Evolutionary conservation across 2,113 vertebrate species (phyloP), one percentile per base, ranked within the genome.

Genomic region (Solea senegalensis): DNA sequence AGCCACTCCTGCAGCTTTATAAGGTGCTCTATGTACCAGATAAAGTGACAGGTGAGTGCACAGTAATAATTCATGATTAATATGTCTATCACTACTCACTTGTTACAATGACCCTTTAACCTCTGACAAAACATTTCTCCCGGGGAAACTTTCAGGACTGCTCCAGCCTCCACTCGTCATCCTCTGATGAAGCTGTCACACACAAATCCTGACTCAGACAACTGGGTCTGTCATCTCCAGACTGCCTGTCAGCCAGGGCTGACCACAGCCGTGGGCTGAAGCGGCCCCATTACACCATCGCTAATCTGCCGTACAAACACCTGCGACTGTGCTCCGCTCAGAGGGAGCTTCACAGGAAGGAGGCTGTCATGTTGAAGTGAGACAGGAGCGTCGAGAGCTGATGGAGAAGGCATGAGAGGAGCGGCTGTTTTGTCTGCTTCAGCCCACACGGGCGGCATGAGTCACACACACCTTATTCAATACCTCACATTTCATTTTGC

Each of bases 161-260:
- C 46, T 3, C 4, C 27, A 15, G 46, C 48, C 45, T 44, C 45
- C 56, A 27, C 27, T 9, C 45, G 9, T 28, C 48, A 81, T 69
- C 50, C 58, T 77, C 58, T 80, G 34, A 41, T 85, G 89, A 91
- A 83, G 86, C 80, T 76, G 67, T 65, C 43, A 74, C 34, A 78
- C 60, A 62, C 70, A 61, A 46, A 85, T 57, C 66, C 72, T 82
- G 78, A 84, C 75, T 88, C 66, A 71, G 70, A 87, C 83, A 87
- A 88, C 82, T 72, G 82, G 76, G 73, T 65, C 82, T 89, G 88
- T 91, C 88, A 89, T 80, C 81, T 85, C 74, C 88, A 89, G 83
- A 81, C 78, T 2, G 72, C 69, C 41, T 77, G 76, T 79, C 53
- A 62, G 62, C 28, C 50, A 12, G 45, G 53, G 5, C 41, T 12